These are phyloP conservation scores for Halcyon smyrnensis DNA, from an alignment of 2,797 vertebrate genomes.

Conservation along the genomic window DNA sequence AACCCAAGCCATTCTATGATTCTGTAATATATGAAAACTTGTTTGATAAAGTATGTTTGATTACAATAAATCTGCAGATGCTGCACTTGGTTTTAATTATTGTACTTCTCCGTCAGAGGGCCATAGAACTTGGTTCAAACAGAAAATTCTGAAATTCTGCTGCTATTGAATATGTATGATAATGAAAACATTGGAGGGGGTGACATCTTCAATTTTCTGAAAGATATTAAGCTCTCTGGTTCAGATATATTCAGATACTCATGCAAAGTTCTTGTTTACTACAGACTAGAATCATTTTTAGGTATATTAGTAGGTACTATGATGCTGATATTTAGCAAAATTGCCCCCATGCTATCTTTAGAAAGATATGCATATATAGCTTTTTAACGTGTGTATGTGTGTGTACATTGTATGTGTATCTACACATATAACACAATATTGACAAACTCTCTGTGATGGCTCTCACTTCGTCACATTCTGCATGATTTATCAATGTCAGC, in stretches of 20 bases:
- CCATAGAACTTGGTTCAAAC: background rate
- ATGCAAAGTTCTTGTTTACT: background rate
- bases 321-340: background rate
- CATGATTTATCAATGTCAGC: background rate
- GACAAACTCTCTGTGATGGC: background rate
- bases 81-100: background rate
- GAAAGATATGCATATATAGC: background rate
- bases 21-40: background rate
- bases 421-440: background rate
- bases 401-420: background rate
- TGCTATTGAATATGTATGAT: background rate
- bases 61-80: background rate
- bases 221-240: background rate
- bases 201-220: background rate
- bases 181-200: background rate
- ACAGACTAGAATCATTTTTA: background rate
- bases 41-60: background rate
- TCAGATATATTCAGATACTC: background rate
- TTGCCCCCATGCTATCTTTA: background rate
- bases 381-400: background rate
- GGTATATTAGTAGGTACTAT: background rate
- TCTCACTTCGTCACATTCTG: background rate
- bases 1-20: background rate
- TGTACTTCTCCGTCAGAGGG: background rate
- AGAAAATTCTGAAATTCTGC: background rate